A percentile compares a stretch with the other conserved stretches of the same genome.
phyloP scores from a whole-genome alignment of 2,113 vertebrate genomes.

The Camelus bactrianus region DNA sequence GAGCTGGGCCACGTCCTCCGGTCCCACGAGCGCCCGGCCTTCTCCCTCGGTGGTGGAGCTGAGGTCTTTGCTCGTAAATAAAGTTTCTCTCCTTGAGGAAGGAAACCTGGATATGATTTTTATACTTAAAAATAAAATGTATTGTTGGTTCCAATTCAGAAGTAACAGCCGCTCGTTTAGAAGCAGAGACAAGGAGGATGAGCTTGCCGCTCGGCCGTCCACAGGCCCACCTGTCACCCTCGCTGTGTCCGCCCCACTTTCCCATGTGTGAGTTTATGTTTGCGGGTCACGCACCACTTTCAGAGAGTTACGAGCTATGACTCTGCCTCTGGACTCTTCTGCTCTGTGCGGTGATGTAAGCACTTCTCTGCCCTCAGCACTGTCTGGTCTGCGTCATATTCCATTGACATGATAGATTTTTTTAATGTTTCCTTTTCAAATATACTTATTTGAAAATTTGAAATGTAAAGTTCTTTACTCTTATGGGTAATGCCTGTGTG shows the following conservation, averaged over 20 bases:
- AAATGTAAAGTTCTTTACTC: background rate
- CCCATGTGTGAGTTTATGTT: fast-evolving
- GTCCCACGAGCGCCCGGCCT: background rate
- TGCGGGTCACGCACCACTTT: background rate
- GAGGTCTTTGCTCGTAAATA: background rate
- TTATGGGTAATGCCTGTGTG: background rate
- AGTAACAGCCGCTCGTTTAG: background rate
- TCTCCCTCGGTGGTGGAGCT: fast-evolving
- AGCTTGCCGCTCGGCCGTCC: fast-evolving
- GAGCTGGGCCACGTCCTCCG: too few relatives aligned
- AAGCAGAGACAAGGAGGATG: too few relatives aligned
- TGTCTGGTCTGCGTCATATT: background rate
- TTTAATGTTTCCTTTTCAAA: background rate
- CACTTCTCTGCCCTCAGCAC: background rate
- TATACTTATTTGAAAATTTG: background rate
- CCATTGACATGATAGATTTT: background rate
- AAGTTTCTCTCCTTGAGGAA: background rate
- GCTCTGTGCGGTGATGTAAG: too few relatives aligned
- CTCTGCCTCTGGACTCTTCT: too few relatives aligned
- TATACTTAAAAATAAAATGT: background rate
- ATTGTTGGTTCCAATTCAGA: background rate
- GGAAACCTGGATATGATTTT: background rate
- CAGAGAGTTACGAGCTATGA: background rate
- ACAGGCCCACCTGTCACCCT: fast-evolving
- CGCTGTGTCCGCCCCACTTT: fast-evolving